Conservation (phyloP, 2,888 invertebrate genomes). For the Fragum fragum region DNA sequence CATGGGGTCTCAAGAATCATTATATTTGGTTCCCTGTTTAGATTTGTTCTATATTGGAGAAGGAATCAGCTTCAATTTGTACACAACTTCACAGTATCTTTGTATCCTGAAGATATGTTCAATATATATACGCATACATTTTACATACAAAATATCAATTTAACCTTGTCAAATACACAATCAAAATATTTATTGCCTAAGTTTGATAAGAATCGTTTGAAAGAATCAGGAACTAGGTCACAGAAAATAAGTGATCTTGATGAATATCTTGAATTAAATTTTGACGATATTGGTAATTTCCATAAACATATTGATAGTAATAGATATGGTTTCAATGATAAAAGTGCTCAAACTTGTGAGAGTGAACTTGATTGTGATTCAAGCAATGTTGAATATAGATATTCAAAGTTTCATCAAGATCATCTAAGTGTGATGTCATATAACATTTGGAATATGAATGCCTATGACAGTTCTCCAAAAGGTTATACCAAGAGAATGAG, state of each 20-base stretch:
- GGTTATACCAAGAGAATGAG: conserved; percentile 68
- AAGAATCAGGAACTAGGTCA: not conserved
- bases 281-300: not conserved
- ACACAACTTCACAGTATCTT: conserved; percentile 70
- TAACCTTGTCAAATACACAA: not conserved
- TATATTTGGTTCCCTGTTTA: conserved; percentile 64
- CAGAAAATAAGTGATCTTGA: not conserved
- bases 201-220: not conserved
- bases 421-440: conserved; percentile 68
- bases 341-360: not conserved
- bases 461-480: conserved; percentile 41
- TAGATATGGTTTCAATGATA: not conserved
- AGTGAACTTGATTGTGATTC: not conserved
- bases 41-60: conserved; percentile 57
- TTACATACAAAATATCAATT: conserved; percentile 43
- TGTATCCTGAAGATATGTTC: conserved; percentile 53
- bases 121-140: conserved; percentile 69
- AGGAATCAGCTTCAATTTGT: conserved; percentile 36
- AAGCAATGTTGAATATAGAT: not conserved
- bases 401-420: conserved; percentile 25
- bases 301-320: not conserved
- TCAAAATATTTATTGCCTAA: conserved; percentile 30
- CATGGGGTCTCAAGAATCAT: conserved; percentile 66
- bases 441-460: conserved; percentile 77
- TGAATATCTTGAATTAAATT: not conserved